Conservation (phyloP, 2,797 vertebrate genomes). For the Lutjanus campechanus region DNA sequence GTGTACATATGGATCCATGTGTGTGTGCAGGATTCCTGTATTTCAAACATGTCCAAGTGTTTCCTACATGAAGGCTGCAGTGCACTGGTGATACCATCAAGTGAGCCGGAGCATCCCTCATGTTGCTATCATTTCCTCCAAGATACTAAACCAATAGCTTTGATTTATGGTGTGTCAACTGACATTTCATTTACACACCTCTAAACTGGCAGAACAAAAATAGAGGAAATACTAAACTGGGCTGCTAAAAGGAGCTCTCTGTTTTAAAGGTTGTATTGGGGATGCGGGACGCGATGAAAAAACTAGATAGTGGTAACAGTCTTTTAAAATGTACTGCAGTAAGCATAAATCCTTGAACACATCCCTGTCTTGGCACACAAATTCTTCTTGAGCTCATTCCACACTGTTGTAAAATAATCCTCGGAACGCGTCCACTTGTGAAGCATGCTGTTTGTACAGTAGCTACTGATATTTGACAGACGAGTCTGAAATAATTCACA, state of each 20-base stretch:
- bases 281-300: constrained; percentile 52
- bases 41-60: constrained; percentile 53
- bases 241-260: constrained; percentile 57
- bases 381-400: constrained; percentile 27
- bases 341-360: constrained; percentile 49
- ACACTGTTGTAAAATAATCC: constrained; percentile 25
- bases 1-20: constrained; percentile 5
- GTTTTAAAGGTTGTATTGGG: constrained; percentile 70
- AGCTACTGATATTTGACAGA: background rate
- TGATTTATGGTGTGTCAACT: constrained; percentile 84
- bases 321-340: constrained; percentile 31
- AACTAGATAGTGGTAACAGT: constrained; percentile 45
- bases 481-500: background rate
- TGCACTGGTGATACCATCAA: constrained; percentile 63
- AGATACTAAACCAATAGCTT: constrained; percentile 82
- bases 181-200: constrained; percentile 78
- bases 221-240: constrained; percentile 63
- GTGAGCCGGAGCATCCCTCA: constrained; percentile 64
- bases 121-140: constrained; percentile 77
- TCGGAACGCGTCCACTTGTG: background rate
- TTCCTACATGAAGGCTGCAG: constrained; percentile 49
- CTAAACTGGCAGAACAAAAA: constrained; percentile 69
- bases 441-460: background rate
- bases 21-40: background rate
- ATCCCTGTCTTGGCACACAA: constrained; percentile 35